Conservation (phyloP, 2,888 invertebrate species). For the Oscheius sp. region DNA sequence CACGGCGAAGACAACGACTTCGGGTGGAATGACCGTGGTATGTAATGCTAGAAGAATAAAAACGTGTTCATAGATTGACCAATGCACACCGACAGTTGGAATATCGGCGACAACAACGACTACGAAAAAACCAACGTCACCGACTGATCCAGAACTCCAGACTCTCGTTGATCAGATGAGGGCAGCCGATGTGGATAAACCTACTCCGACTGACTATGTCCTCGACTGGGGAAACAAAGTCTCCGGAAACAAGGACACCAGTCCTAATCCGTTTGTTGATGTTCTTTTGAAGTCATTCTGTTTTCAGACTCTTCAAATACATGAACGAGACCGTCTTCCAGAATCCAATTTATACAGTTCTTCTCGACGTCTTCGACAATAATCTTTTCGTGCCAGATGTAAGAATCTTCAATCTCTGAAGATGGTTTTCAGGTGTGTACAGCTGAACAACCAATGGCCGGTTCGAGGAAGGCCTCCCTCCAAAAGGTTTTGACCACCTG, state of each 20-base stretch:
- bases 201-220: constrained; percentile 45
- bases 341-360: constrained; percentile 59
- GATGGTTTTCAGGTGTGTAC: constrained; percentile 61
- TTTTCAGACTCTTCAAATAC: constrained; percentile 54
- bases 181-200: constrained; percentile 59
- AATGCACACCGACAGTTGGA: constrained; percentile 14
- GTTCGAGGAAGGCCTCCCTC: constrained; percentile 53
- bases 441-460: constrained; percentile 57
- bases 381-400: constrained; percentile 59
- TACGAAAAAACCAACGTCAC: not conserved
- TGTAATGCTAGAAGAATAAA: too few species aligned
- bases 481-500: constrained; percentile 56
- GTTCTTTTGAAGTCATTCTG: not conserved
- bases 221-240: constrained; percentile 63
- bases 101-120: constrained; percentile 39
- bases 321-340: constrained; percentile 64
- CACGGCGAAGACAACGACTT: not conserved
- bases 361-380: constrained; percentile 59
- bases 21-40: constrained; percentile 1
- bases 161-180: constrained; percentile 60
- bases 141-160: constrained; percentile 42
- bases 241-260: constrained; percentile 43
- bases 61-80: too few species aligned
- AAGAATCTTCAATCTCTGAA: constrained; percentile 1
- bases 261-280: constrained; percentile 36